Conservation (phyloP, 2,888 invertebrate species). For the Pegoplata infirma region DNA sequence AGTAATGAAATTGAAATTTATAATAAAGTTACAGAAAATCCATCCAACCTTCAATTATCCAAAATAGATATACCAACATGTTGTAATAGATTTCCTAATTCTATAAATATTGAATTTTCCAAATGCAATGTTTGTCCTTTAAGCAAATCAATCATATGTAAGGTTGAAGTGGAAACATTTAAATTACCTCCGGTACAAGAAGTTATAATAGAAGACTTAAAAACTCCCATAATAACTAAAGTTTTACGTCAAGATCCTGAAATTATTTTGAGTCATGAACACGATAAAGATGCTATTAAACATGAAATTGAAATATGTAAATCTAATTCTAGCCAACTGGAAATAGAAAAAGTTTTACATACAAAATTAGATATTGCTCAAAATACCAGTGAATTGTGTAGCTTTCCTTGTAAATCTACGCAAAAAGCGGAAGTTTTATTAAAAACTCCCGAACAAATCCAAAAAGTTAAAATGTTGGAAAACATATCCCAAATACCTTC, state of each 20-base stretch:
- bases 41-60: neutral
- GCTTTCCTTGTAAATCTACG: neutral
- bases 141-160: neutral
- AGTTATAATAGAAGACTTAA: conserved; percentile 7
- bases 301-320: neutral
- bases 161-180: conserved; percentile 29
- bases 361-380: neutral
- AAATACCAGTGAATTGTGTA: neutral
- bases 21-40: neutral
- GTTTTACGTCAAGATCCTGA: neutral
- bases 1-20: neutral
- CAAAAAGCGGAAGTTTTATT: conserved; percentile 10
- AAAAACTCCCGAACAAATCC: neutral
- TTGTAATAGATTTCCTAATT: neutral
- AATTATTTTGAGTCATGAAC: conserved; percentile 43
- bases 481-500: conserved; percentile 18
- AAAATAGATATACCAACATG: neutral
- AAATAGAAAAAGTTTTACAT: neutral
- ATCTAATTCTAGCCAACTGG: neutral
- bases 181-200: conserved; percentile 28
- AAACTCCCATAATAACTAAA: neutral
- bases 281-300: conserved; percentile 37
- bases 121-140: neutral
- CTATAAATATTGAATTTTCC: no score
- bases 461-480: neutral